Base-by-base conservation (phyloP, 2,888 invertebrate genomes). In the Eupithecia insigniata region DNA sequence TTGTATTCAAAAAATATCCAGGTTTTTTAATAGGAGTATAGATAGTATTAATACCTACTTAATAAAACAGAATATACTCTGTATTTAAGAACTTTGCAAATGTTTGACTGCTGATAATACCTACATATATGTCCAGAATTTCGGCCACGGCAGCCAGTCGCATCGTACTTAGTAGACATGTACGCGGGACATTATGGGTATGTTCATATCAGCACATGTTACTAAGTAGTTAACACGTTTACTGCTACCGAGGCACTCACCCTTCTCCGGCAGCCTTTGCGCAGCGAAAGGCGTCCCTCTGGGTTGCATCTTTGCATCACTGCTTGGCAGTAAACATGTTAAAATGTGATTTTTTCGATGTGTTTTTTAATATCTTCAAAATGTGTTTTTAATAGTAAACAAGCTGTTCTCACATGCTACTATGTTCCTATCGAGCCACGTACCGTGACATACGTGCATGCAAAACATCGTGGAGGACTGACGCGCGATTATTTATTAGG, bases 401-500 rank as follows among this genome's bases (percentile, higher is more conserved):
- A 55, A 26, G 55, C 55, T 26, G 22, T 55, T 26, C 26, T 55
- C 26, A 55, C 51, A 22, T 10, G 51, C 12, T 22, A 51, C 60
- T 60, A 30, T 60, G 30, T 7, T 10, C 2, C 16, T 14, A 22
- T 55, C 5, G 32, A 51, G 73, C 67, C 65, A 65, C 60, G 73
- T 61, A 46, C 67, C 65, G 58, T 51, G 51, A 68, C 70, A 70
- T 67, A 73, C 65, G 70, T 65, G 65, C 65, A 70, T 73, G 68
- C 73, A 73, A 68, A 73, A 73, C 67, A 60, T 61, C 66, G 51
- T 36, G 2, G 22, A 46, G 18, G 71, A n/a, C 10, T 30, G 68
- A 68, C 65, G 61, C 64, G 46, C 34, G 69, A 62, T 65, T 65
- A 65, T 65, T 36, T 39, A 65, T 65, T 65, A 62, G 34, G 62